These are phyloP conservation scores for Isurus oxyrinchus DNA, from an alignment of 2,113 vertebrate species.

Conservation along the genomic window DNA sequence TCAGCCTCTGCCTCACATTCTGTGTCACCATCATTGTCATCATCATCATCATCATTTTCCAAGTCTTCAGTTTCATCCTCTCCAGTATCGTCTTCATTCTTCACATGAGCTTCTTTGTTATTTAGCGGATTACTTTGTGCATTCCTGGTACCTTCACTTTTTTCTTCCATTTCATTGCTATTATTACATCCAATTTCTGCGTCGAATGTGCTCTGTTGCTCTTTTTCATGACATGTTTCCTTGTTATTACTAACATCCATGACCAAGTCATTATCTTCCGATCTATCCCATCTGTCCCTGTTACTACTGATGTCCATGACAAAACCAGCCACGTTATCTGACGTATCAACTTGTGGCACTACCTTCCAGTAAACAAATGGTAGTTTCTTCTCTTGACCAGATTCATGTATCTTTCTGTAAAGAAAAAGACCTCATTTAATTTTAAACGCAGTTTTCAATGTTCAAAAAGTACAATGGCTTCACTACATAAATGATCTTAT, in stretches of 20 bases:
- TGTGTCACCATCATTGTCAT: neutral
- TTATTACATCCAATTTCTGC: neutral
- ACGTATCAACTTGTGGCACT: slow-evolving; percentile 33
- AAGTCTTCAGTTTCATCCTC: slow-evolving; percentile 28
- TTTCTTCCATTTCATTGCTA: neutral
- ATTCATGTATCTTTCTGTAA: slow-evolving; percentile 53
- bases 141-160: neutral
- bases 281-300: neutral
- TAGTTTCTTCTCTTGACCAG: slow-evolving; percentile 44
- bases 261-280: slow-evolving; percentile 32
- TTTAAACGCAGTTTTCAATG: neutral
- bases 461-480: neutral
- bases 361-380: slow-evolving; percentile 48
- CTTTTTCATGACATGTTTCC: neutral
- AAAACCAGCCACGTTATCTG: neutral
- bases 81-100: neutral
- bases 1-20: slow-evolving; percentile 30
- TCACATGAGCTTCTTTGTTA: neutral
- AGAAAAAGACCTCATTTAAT: neutral
- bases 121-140: neutral
- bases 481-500: neutral
- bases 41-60: slow-evolving; percentile 10
- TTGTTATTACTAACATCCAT: neutral
- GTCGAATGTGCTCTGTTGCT: neutral
- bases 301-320: neutral